Percentiles rank a stretch among this genome's conserved stretches.
Conservation (phyloP, 2,888 invertebrate genomes). For the Zonitis immaculata region DNA sequence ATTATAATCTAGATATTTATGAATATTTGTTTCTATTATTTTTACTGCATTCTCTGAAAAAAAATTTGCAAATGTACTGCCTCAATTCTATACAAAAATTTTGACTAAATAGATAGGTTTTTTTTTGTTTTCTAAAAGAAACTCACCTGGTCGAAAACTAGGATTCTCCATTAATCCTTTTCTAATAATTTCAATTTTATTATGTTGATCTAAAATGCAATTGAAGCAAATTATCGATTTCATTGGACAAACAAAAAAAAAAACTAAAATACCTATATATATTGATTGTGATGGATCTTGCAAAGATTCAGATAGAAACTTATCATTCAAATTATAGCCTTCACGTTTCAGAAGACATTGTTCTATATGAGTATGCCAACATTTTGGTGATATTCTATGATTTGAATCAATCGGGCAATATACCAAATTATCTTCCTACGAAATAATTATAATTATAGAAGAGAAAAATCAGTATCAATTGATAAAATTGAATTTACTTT, state of each 20-base stretch:
- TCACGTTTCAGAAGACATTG: conserved; percentile 50
- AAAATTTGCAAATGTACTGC: conserved; percentile 23
- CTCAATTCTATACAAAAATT: conserved; percentile 8
- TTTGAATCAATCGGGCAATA: conserved; percentile 49
- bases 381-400: conserved; percentile 48
- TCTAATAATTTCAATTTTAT: conserved; percentile 45
- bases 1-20: conserved; percentile 14
- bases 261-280: conserved; percentile 48
- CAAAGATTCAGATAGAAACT: conserved; percentile 48
- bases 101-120: too few species aligned
- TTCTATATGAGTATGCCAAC: conserved; percentile 46
- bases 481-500: conserved; percentile 26
- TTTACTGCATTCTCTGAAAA: conserved; percentile 34
- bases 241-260: too few species aligned
- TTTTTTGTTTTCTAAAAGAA: conserved; percentile 24
- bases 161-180: conserved; percentile 31
- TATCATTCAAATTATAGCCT: conserved; percentile 48
- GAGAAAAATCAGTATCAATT: too few species aligned
- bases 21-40: conserved; percentile 13
- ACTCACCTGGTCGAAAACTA: conserved; percentile 40
- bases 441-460: too few species aligned
- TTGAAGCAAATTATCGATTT: background rate
- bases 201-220: conserved; percentile 44
- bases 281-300: conserved; percentile 35
- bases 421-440: conserved; percentile 39